Percentiles rank a stretch among this genome's conserved stretches.
phyloP scores from a whole-genome alignment of 2,797 vertebrate genomes.

The Acomys russatus region DNA sequence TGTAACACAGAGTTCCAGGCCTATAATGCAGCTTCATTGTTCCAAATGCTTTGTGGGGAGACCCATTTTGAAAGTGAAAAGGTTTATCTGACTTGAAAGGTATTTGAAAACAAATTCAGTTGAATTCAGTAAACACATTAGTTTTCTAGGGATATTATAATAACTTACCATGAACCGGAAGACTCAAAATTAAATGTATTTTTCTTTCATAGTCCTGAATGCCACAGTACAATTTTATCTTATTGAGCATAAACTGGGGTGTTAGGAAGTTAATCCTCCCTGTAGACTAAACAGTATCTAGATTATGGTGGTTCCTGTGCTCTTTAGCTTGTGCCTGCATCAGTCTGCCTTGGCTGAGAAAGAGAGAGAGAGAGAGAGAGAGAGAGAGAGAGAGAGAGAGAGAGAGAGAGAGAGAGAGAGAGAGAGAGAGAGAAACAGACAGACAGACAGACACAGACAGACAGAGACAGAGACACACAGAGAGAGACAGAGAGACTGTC shows the following conservation, averaged over 20 bases:
- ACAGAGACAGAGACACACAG: too few species aligned
- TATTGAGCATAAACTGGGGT: not conserved
- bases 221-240: not conserved
- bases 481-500: not conserved
- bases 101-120: constrained; percentile 23
- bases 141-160: not conserved
- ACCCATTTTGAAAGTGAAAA: constrained; percentile 30
- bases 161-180: constrained; percentile 3
- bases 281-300: not conserved
- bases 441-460: too few species aligned
- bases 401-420: not conserved
- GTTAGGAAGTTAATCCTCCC: not conserved
- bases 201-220: constrained; percentile 1
- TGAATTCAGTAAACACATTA: not conserved
- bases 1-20: not conserved
- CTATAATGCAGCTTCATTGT: constrained; percentile 19
- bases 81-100: constrained; percentile 5
- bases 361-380: not conserved
- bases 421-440: too few species aligned
- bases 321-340: constrained; percentile 14
- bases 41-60: constrained; percentile 11
- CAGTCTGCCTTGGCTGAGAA: not conserved
- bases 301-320: not conserved
- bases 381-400: not conserved
- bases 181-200: constrained; percentile 20